phyloP scores from a whole-genome alignment of 2,888 invertebrate genomes.

The Synanthedon formicaeformis region DNA sequence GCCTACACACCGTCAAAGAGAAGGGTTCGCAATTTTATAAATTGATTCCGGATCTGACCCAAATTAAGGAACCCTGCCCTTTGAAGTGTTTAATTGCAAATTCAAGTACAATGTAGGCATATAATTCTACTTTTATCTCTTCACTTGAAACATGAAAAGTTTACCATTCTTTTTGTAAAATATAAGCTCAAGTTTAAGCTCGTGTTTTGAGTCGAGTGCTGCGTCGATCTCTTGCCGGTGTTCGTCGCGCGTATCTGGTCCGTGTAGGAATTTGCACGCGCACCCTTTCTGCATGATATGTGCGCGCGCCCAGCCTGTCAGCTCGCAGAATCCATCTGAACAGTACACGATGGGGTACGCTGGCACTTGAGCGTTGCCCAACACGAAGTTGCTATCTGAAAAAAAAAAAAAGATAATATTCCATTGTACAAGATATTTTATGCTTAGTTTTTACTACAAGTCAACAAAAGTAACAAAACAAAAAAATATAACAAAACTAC shows the following conservation, averaged over 20 bases:
- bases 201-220: conserved; percentile 89
- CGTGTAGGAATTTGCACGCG: conserved; percentile 94
- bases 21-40: conserved; percentile 16
- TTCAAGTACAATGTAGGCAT: background rate
- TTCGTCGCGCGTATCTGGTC: conserved; percentile 89
- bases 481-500: too few relatives aligned
- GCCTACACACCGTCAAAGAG: conserved; percentile 13
- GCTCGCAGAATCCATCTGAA: conserved; percentile 96
- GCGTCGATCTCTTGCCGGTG: conserved; percentile 91
- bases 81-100: conserved; percentile 3
- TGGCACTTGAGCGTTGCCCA: conserved; percentile 95
- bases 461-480: too few relatives aligned
- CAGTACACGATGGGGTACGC: conserved; percentile 95
- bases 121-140: background rate
- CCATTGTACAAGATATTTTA: too few relatives aligned
- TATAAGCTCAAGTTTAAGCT: conserved; percentile 92
- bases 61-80: conserved; percentile 12
- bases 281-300: conserved; percentile 98
- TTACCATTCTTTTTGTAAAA: conserved; percentile 96
- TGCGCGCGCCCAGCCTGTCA: conserved; percentile 92
- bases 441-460: too few relatives aligned
- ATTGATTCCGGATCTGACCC: conserved; percentile 15
- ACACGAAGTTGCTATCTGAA: conserved; percentile 95
- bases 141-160: conserved; percentile 20
- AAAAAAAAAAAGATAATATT: conserved; percentile 10